Evolutionary conservation across 2,888 invertebrate genomes (phyloP).

Genomic region (Eupithecia subumbrata): DNA sequence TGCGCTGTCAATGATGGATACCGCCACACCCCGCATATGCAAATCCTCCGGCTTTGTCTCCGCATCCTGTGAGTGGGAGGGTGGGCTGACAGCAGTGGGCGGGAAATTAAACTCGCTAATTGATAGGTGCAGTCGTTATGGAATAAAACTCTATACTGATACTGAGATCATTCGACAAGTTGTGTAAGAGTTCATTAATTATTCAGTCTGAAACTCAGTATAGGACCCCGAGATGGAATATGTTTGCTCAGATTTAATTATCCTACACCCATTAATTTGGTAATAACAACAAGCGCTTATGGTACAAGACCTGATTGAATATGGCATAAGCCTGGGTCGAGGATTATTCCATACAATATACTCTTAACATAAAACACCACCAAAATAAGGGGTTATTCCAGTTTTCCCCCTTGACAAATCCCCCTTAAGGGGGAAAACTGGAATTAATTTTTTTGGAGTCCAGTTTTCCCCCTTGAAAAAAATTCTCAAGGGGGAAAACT

Average conservation of each 20-base stretch:
- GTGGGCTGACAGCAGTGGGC: conserved; percentile 37
- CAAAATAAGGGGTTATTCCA: too few species aligned
- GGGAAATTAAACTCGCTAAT: conserved; percentile 42
- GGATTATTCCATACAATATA: neutral
- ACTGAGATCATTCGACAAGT: neutral
- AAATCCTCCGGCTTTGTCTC: conserved; percentile 46
- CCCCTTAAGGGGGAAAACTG: too few species aligned
- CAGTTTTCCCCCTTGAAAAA: too few species aligned
- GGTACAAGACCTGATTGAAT: neutral
- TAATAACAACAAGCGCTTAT: neutral
- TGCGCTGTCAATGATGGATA: conserved; percentile 39
- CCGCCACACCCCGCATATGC: conserved; percentile 43
- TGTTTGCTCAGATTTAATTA: neutral
- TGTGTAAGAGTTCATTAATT: neutral
- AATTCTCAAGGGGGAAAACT: too few species aligned
- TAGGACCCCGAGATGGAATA: neutral
- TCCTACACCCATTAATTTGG: neutral
- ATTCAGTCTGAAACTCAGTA: neutral
- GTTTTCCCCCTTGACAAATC: too few species aligned
- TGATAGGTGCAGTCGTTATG: conserved; percentile 35
- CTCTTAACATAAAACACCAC: neutral
- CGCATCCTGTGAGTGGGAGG: conserved; percentile 38
- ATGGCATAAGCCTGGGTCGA: neutral
- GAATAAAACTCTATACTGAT: conserved; percentile 8
- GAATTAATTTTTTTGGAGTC: too few species aligned